These are phyloP conservation scores for Scaptomyza reducta DNA, from an alignment of 2,888 invertebrate genomes.

Conservation along the genomic window DNA sequence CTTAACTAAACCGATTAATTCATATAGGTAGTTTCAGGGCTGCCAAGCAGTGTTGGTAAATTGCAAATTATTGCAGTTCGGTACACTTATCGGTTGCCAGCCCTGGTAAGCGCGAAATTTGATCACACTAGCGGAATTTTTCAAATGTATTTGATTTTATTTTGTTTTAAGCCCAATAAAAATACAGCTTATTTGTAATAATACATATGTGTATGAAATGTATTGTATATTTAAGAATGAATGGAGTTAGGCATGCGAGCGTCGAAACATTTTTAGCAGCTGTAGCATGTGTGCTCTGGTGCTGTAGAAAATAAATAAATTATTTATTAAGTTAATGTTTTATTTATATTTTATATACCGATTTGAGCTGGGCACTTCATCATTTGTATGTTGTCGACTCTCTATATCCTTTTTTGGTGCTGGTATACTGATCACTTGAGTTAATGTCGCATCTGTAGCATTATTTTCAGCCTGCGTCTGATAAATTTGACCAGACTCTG, in stretches of 20 bases:
- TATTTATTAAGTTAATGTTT: background rate
- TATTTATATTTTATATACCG: constrained; percentile 42
- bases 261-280: constrained; percentile 59
- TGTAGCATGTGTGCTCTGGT: constrained; percentile 64
- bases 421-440: constrained; percentile 42
- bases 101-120: background rate
- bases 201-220: background rate
- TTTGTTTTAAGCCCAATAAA: background rate
- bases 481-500: constrained; percentile 32
- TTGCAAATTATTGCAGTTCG: background rate
- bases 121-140: constrained; percentile 1
- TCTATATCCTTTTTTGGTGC: constrained; percentile 62
- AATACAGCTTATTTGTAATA: constrained; percentile 5
- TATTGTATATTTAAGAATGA: background rate
- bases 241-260: constrained; percentile 26
- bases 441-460: constrained; percentile 16
- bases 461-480: constrained; percentile 29
- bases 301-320: constrained; percentile 18
- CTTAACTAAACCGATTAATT: constrained; percentile 28
- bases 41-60: constrained; percentile 22
- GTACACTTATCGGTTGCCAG: background rate
- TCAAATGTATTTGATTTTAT: background rate
- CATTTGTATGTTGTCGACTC: constrained; percentile 55
- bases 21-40: constrained; percentile 4
- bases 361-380: constrained; percentile 27